phyloP scores from a whole-genome alignment of 2,113 vertebrate genomes.

The Microtus pennsylvanicus region DNA sequence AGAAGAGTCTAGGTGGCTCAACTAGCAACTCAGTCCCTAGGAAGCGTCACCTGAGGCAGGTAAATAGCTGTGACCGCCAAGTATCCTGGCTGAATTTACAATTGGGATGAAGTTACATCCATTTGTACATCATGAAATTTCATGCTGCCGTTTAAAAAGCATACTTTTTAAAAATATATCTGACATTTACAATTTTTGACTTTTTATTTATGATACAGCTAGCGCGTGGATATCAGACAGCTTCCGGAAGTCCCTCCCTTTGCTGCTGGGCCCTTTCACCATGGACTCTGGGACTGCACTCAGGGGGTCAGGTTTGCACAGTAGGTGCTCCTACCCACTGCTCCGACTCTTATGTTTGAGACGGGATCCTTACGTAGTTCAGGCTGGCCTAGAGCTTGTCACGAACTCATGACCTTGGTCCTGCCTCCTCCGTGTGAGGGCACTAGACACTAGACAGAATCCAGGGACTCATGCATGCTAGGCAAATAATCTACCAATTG shows the following conservation, averaged over 20 bases:
- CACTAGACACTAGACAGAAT: background rate
- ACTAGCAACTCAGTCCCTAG: background rate
- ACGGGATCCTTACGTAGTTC: background rate
- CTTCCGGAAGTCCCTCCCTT: background rate
- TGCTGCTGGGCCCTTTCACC: background rate
- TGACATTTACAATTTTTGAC: background rate
- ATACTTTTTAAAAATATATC: background rate
- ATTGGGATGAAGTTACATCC: too few relatives aligned
- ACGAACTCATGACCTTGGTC: background rate
- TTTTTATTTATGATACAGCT: background rate
- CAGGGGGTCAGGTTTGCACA: background rate
- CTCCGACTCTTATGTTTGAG: background rate
- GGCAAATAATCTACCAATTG: background rate
- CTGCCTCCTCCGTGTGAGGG: background rate
- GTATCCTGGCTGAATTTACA: background rate
- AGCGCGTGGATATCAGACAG: rapidly evolving
- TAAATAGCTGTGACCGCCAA: background rate
- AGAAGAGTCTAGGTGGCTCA: background rate
- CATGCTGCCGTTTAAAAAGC: background rate
- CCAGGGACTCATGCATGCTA: background rate
- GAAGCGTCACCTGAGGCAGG: background rate
- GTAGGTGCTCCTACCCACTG: background rate
- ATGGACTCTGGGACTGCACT: background rate
- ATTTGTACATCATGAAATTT: background rate
- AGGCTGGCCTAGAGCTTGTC: background rate